Conservation (phyloP, 2,113 vertebrate species). For the Cisticola juncidis region DNA sequence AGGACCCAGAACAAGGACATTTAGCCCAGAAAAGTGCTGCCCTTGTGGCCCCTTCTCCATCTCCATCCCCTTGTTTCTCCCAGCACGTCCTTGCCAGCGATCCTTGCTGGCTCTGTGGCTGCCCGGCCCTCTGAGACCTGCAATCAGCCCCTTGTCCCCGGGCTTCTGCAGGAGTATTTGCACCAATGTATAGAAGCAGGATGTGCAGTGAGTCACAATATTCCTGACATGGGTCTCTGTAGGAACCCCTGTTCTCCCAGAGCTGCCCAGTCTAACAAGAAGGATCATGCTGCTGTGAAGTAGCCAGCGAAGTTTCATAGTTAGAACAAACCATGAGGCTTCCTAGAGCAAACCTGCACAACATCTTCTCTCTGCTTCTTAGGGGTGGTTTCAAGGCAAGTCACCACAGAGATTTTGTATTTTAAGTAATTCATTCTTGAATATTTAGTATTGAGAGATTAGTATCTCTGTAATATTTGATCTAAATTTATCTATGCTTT, state of each 20-base stretch:
- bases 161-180: background rate
- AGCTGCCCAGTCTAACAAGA: too few relatives aligned
- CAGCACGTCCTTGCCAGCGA: background rate
- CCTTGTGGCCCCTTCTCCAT: background rate
- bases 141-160: background rate
- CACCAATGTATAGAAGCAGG: fast-evolving
- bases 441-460: background rate
- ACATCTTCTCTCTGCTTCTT: background rate
- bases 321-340: background rate
- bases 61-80: background rate
- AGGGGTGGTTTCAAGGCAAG: background rate
- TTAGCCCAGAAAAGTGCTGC: background rate
- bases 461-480: background rate
- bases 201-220: fast-evolving
- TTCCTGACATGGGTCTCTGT: background rate
- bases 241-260: background rate
- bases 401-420: background rate
- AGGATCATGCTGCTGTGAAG: fast-evolving
- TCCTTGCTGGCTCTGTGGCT: background rate
- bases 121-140: fast-evolving
- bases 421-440: background rate
- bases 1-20: background rate
- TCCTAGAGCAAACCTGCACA: background rate
- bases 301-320: fast-evolving
- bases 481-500: background rate